Conservation (phyloP, 2,888 invertebrate genomes). For the Luperina nickerlii region DNA sequence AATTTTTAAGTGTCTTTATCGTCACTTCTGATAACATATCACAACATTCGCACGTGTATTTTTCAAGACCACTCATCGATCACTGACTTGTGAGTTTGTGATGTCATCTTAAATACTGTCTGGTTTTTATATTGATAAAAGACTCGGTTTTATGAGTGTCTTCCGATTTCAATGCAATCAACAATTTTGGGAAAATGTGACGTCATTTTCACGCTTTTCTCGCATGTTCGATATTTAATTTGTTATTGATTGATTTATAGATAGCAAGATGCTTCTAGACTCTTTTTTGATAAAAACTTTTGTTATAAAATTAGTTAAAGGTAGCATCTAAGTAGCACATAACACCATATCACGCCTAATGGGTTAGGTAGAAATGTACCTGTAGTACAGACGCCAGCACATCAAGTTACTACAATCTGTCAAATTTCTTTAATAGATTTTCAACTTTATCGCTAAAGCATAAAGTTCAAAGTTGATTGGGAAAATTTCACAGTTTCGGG, state of each 20-base stretch:
- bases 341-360: too few species aligned
- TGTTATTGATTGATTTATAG: not conserved
- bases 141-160: constrained; percentile 4
- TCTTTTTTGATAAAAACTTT: too few species aligned
- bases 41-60: constrained; percentile 58
- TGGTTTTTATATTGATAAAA: constrained; percentile 25
- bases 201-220: constrained; percentile 10
- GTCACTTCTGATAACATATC: constrained; percentile 42
- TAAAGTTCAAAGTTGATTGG: too few species aligned
- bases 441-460: too few species aligned
- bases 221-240: not conserved
- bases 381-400: too few species aligned
- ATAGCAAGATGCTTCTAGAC: not conserved
- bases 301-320: not conserved
- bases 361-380: too few species aligned
- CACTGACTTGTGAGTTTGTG: constrained; percentile 39
- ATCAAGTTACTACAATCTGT: too few species aligned
- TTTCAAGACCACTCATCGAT: constrained; percentile 40
- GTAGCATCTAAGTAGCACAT: not conserved
- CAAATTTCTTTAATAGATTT: too few species aligned
- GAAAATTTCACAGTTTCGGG: too few species aligned
- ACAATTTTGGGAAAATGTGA: not conserved
- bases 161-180: constrained; percentile 19
- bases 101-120: constrained; percentile 37
- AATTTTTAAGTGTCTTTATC: constrained; percentile 44